Evolutionary conservation across 2,113 vertebrate species (phyloP).

Genomic region (Amphiprion ocellaris): DNA sequence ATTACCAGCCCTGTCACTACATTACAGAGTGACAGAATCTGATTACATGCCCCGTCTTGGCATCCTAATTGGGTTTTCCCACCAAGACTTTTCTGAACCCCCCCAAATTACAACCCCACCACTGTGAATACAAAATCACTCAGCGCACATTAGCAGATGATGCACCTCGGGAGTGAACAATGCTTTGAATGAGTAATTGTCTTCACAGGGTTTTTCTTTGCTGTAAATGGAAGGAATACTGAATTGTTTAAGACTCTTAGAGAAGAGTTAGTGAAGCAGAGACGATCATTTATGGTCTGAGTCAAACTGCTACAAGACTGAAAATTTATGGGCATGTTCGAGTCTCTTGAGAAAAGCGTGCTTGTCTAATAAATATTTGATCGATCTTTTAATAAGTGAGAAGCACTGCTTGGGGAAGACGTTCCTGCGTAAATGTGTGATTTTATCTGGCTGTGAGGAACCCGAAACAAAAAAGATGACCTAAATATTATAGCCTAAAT

Average conservation of each 20-base stretch:
- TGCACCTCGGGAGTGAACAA: slow-evolving; percentile 38
- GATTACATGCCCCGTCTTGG: slow-evolving; percentile 59
- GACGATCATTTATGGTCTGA: slow-evolving; percentile 56
- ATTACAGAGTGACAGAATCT: slow-evolving; percentile 65
- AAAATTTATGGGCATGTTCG: slow-evolving; percentile 43
- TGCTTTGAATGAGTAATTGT: slow-evolving; percentile 57
- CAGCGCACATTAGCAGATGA: slow-evolving; percentile 45
- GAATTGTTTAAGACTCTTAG: slow-evolving; percentile 56
- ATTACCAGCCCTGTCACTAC: slow-evolving; percentile 62
- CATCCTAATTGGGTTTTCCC: slow-evolving; percentile 63
- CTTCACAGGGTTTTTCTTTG: slow-evolving; percentile 22
- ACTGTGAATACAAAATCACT: slow-evolving; percentile 56
- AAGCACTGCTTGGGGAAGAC: slow-evolving; percentile 51
- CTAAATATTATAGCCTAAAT: slow-evolving; percentile 40
- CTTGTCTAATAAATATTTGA: slow-evolving; percentile 74
- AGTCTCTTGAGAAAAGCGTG: slow-evolving; percentile 39
- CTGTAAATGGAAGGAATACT: slow-evolving; percentile 37
- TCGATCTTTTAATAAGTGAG: slow-evolving; percentile 72
- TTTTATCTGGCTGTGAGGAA: slow-evolving; percentile 10
- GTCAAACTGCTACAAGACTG: slow-evolving; percentile 29
- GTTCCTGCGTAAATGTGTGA: slow-evolving; percentile 33
- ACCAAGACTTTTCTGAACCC: slow-evolving; percentile 35
- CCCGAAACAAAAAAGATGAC: slow-evolving; percentile 1
- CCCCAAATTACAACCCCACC: slow-evolving; percentile 51
- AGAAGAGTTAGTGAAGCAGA: slow-evolving; percentile 28